phyloP scores from a whole-genome alignment of 1,140 invertebrate species.

The Dufourea novaeangliae region DNA sequence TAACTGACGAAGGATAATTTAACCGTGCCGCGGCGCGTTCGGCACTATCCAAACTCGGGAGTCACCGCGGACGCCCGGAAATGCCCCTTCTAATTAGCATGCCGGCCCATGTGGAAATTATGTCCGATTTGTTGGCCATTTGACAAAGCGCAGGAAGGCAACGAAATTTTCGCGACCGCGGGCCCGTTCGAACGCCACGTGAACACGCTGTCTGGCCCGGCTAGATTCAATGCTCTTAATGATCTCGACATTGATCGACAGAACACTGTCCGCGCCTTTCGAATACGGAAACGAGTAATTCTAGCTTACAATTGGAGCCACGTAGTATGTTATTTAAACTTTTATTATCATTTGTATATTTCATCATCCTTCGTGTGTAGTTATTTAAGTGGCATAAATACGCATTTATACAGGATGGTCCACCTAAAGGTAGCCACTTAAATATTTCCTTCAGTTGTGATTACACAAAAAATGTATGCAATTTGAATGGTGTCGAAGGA shows the following conservation, averaged over 20 bases:
- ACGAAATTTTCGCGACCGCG: constrained; percentile 1
- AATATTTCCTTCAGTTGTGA: no score
- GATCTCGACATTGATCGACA: neutral
- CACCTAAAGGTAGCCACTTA: no score
- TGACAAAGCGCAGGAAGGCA: constrained; percentile 39
- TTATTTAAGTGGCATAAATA: no score
- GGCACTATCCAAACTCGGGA: constrained; percentile 55
- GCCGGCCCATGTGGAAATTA: constrained; percentile 57
- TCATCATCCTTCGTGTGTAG: no score
- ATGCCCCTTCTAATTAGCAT: constrained; percentile 66
- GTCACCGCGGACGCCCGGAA: constrained; percentile 41
- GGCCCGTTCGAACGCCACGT: neutral
- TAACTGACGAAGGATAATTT: constrained; percentile 75
- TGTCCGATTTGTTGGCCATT: constrained; percentile 57
- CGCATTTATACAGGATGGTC: no score
- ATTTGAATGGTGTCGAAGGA: no score
- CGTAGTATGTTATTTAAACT: no score
- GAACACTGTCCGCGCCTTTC: neutral
- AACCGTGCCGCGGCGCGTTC: constrained; percentile 58
- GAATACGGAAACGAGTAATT: neutral
- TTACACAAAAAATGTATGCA: no score
- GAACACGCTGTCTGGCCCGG: neutral
- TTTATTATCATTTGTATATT: no score
- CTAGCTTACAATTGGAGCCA: no score
- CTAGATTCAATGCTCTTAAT: neutral